These are phyloP conservation scores for Eurystomus glaucurus DNA, from an alignment of 2,797 vertebrate genomes.

Conservation along the genomic window DNA sequence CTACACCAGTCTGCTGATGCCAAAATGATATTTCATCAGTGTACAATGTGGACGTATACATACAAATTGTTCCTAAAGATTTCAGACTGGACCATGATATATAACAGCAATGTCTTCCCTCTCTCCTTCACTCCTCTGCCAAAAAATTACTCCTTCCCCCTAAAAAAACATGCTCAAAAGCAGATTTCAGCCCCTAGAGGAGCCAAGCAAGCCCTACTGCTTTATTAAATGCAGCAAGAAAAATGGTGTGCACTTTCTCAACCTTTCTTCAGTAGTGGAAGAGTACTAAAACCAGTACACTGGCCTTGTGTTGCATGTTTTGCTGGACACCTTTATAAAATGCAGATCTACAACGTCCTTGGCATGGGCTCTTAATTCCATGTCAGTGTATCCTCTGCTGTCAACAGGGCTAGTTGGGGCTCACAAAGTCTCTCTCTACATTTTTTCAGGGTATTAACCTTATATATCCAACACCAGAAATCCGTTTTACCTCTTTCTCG, in stretches of 20 bases:
- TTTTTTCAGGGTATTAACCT: background rate
- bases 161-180: background rate
- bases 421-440: background rate
- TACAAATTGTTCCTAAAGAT: background rate
- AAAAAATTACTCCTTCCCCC: background rate
- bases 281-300: background rate
- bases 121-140: background rate
- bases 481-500: background rate
- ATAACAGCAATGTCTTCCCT: background rate
- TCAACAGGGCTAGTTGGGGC: background rate
- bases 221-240: background rate
- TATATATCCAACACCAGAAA: background rate
- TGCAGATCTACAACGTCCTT: background rate
- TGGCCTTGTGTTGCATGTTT: background rate
- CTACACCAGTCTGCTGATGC: background rate
- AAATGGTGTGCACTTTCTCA: background rate
- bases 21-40: background rate
- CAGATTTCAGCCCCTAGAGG: background rate
- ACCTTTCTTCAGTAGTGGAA: accelerated
- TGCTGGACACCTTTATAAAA: background rate
- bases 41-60: background rate
- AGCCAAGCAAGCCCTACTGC: background rate
- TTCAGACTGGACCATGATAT: background rate
- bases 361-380: background rate
- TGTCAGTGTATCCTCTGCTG: background rate